phyloP scores from a whole-genome alignment of 2,113 vertebrate genomes.

The Melanostigma gelatinosum region DNA sequence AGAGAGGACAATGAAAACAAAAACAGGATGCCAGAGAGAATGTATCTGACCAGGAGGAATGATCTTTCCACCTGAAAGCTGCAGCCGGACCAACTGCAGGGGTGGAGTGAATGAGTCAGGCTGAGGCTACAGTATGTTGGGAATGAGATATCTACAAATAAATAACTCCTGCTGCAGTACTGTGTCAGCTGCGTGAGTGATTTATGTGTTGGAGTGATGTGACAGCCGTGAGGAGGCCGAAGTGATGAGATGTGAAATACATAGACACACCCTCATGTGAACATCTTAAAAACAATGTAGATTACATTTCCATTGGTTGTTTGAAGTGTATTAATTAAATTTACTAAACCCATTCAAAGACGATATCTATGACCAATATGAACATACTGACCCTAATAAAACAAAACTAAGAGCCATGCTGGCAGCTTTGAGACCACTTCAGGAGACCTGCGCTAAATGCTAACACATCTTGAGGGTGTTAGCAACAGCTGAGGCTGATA shows the following conservation, averaged over 20 bases:
- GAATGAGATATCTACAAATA: slow-evolving; percentile 40
- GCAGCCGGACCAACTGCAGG: slow-evolving; percentile 32
- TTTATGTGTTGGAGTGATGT: slow-evolving; percentile 9
- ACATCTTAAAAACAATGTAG: background rate
- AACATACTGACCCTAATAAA: background rate
- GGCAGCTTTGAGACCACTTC: no score
- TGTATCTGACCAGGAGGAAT: slow-evolving; percentile 70
- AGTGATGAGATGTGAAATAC: background rate
- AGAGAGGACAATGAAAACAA: slow-evolving; percentile 73
- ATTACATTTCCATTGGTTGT: background rate
- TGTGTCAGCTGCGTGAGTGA: background rate
- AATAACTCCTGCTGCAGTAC: slow-evolving; percentile 5
- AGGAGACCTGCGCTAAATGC: background rate
- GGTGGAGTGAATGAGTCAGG: slow-evolving; percentile 32
- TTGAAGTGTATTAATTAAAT: background rate
- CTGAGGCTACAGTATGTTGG: slow-evolving; percentile 25
- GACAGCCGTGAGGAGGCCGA: slow-evolving; percentile 2
- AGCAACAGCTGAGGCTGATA: background rate
- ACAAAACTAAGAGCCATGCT: background rate
- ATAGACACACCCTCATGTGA: background rate
- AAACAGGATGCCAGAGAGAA: slow-evolving; percentile 78
- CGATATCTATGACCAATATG: background rate
- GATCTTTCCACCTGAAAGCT: slow-evolving; percentile 53
- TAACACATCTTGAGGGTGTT: background rate
- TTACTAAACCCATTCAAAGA: background rate